Percentiles rank a stretch among this genome's conserved stretches.
These are phyloP conservation scores for Asarcornis scutulata DNA, from an alignment of 2,113 vertebrate species.

Conservation along the genomic window DNA sequence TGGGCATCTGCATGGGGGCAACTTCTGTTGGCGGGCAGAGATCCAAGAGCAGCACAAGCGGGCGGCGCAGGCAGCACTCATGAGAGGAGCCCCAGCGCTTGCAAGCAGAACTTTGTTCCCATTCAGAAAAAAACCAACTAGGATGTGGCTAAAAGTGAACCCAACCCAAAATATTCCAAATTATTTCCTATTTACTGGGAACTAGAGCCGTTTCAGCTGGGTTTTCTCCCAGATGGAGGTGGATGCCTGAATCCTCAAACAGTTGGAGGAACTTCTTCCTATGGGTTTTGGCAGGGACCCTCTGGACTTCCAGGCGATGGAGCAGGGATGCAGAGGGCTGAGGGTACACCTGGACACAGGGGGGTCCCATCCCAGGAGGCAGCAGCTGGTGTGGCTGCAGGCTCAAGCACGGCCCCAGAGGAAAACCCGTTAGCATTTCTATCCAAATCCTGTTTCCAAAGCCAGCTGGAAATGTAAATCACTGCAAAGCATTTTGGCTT, in stretches of 20 bases:
- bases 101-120: background rate
- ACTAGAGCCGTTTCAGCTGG: background rate
- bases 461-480: background rate
- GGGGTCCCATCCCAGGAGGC: background rate
- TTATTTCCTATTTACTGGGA: background rate
- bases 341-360: background rate
- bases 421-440: background rate
- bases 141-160: background rate
- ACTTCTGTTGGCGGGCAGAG: background rate
- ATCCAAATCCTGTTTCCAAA: background rate
- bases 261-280: background rate
- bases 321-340: background rate
- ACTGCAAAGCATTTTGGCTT: background rate
- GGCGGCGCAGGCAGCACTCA: background rate
- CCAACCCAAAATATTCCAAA: background rate
- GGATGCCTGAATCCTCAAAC: background rate
- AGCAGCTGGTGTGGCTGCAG: accelerated
- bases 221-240: background rate
- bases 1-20: background rate
- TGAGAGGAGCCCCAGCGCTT: background rate
- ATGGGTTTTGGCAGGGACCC: background rate
- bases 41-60: background rate
- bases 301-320: background rate
- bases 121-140: background rate
- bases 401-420: background rate